Conservation (phyloP, 1,140 invertebrate genomes). For the Papilio dardanus region DNA sequence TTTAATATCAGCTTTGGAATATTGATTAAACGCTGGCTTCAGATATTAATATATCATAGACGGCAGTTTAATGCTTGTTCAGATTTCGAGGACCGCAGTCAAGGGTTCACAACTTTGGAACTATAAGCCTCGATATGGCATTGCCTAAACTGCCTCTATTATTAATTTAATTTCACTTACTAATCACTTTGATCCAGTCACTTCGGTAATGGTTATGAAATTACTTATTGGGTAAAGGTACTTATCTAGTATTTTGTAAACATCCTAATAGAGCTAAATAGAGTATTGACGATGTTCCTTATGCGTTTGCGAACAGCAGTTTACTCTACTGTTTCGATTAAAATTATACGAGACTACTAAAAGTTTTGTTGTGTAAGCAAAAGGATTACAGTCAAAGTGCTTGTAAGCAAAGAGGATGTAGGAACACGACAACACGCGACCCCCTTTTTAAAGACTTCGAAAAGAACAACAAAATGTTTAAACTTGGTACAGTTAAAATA, state of each 20-base stretch:
- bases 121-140: conserved; percentile 9
- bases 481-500: too few relatives aligned
- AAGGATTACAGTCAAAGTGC: too few relatives aligned
- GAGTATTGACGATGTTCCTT: too few relatives aligned
- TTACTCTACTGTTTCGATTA: too few relatives aligned
- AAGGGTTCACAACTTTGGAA: background rate
- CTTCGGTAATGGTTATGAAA: background rate
- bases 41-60: conserved; percentile 3
- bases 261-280: too few relatives aligned
- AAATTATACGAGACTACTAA: too few relatives aligned
- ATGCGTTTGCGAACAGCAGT: too few relatives aligned
- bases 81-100: background rate
- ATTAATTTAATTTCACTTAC: background rate
- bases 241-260: background rate
- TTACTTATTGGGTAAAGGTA: background rate
- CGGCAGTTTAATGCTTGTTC: conserved; percentile 2
- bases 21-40: background rate
- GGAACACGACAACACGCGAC: too few relatives aligned
- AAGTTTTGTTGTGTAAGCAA: too few relatives aligned
- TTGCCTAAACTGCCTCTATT: background rate
- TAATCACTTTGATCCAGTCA: background rate
- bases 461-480: too few relatives aligned
- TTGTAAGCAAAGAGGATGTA: too few relatives aligned
- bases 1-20: background rate
- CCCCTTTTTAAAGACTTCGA: too few relatives aligned